These are phyloP conservation scores for Forbesichthys papilliferus DNA, from an alignment of 2,113 vertebrate species.

Conservation along the genomic window DNA sequence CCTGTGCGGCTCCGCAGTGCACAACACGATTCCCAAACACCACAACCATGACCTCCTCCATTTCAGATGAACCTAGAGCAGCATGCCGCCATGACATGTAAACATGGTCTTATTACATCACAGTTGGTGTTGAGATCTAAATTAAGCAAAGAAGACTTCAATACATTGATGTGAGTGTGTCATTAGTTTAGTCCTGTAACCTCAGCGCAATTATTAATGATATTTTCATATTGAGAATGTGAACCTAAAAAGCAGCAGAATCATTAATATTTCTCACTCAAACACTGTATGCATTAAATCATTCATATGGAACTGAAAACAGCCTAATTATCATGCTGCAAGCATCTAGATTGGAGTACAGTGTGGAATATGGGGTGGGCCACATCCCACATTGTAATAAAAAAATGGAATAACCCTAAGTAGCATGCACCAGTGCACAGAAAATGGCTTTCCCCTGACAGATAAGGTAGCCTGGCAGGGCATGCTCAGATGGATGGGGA, in stretches of 20 bases:
- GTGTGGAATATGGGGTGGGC: slow-evolving; percentile 11
- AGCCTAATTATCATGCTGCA: no score
- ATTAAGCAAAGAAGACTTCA: neutral
- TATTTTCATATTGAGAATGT: no score
- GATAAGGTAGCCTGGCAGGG: slow-evolving; percentile 60
- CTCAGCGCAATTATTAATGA: no score
- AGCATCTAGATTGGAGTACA: slow-evolving; percentile 5
- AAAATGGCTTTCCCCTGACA: slow-evolving; percentile 67
- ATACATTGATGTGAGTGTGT: no score
- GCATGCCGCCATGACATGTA: neutral
- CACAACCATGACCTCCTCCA: slow-evolving; percentile 5
- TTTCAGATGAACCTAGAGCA: slow-evolving; percentile 8
- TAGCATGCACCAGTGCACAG: slow-evolving; percentile 56
- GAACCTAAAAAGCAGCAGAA: no score
- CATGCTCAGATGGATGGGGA: slow-evolving; percentile 63
- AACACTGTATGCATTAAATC: neutral
- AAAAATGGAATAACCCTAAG: slow-evolving; percentile 60
- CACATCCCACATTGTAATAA: slow-evolving; percentile 45
- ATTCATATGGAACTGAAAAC: neutral
- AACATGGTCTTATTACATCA: slow-evolving; percentile 13
- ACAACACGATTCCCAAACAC: slow-evolving; percentile 48
- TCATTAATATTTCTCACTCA: no score
- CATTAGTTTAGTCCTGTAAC: no score
- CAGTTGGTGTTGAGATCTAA: neutral
- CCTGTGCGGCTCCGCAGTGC: slow-evolving; percentile 44